Evolutionary conservation across 2,113 vertebrate species (phyloP).

Genomic region (Ranitomeya imitator): DNA sequence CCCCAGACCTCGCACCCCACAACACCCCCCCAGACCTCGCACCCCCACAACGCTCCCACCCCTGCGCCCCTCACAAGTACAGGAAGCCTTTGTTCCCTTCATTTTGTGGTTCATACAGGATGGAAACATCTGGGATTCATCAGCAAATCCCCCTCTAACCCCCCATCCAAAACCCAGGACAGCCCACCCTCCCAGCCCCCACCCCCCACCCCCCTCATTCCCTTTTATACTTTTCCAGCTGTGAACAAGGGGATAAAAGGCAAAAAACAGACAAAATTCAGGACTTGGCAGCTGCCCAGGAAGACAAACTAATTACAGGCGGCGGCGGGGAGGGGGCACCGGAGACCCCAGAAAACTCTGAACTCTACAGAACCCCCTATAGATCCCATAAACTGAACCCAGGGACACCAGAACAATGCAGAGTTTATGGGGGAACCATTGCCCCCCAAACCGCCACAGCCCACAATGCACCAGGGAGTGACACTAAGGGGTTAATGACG

Average conservation of each 20-base stretch:
- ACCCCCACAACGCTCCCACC: background rate
- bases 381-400: too few species aligned
- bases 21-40: too few species aligned
- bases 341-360: background rate
- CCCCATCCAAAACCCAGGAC: slow-evolving; percentile 22
- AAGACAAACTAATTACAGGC: slow-evolving; percentile 11
- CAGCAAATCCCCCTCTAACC: slow-evolving; percentile 1
- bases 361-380: too few species aligned
- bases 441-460: background rate
- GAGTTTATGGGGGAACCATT: background rate
- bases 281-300: background rate
- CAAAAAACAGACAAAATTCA: slow-evolving; percentile 41
- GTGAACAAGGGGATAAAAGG: slow-evolving; percentile 25
- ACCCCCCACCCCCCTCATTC: background rate
- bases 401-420: background rate
- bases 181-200: slow-evolving; percentile 12
- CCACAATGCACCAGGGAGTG: background rate
- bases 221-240: slow-evolving; percentile 36
- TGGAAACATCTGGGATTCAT: slow-evolving; percentile 55
- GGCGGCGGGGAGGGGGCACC: background rate
- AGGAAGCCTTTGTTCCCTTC: slow-evolving; percentile 45
- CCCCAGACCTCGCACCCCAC: too few species aligned
- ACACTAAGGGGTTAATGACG: background rate
- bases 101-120: slow-evolving; percentile 20
- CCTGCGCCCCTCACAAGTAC: slow-evolving; percentile 3